A percentile compares a stretch with the other conserved stretches of the same genome.
Conservation (phyloP, 2,797 vertebrate genomes). For the Sarcoramphus papa region DNA sequence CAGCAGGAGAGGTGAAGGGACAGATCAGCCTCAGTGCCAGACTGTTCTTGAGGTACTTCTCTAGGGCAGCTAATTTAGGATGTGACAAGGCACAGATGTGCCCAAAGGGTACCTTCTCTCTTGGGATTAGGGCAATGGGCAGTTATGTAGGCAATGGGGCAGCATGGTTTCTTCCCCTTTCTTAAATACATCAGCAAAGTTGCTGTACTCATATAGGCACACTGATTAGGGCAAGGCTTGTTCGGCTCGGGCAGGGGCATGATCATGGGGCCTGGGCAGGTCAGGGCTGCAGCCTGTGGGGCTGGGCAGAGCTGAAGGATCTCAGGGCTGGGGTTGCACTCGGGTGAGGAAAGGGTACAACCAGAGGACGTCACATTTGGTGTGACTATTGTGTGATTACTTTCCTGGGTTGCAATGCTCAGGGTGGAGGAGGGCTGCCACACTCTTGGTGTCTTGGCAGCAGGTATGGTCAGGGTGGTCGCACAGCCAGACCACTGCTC, state of each 20-base stretch:
- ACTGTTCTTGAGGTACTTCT: background rate
- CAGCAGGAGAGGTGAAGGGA: background rate
- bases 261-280: background rate
- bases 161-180: background rate
- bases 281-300: background rate
- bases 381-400: background rate
- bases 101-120: background rate
- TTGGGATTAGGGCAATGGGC: background rate
- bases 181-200: background rate
- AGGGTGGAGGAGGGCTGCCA: background rate
- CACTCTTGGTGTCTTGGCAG: background rate
- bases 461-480: background rate
- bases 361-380: fast-evolving
- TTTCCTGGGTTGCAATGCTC: background rate
- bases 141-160: background rate
- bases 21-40: background rate
- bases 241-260: background rate
- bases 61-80: background rate
- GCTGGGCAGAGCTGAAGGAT: background rate
- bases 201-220: background rate
- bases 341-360: fast-evolving
- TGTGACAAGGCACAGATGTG: background rate
- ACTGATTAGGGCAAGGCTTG: background rate
- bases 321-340: background rate
- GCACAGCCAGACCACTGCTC: background rate